These are phyloP conservation scores for Syngnathus rostellatus DNA, from an alignment of 2,797 vertebrate genomes.

Conservation along the genomic window DNA sequence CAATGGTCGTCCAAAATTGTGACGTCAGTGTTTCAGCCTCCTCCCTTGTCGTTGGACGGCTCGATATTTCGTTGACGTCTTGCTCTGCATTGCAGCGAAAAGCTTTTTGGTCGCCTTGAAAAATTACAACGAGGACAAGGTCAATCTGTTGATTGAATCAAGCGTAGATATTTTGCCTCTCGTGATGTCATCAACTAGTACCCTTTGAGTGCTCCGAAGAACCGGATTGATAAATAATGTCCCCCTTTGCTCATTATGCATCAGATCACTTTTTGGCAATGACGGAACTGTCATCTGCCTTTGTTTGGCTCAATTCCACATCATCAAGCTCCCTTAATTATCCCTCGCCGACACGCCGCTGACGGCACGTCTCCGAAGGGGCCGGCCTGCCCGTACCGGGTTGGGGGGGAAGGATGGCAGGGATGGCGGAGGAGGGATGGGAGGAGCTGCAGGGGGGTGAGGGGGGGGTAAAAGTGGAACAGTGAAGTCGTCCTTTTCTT, in stretches of 20 bases:
- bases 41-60: background rate
- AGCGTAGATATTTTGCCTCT: background rate
- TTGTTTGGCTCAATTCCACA: conserved; percentile 32
- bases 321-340: conserved; percentile 53
- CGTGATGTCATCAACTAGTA: background rate
- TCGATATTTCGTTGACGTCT: conserved; percentile 26
- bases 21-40: background rate
- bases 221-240: conserved; percentile 36
- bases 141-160: conserved; percentile 16
- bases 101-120: background rate
- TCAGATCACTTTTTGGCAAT: conserved; percentile 35
- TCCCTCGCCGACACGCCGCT: conserved; percentile 33
- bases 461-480: conserved; percentile 41
- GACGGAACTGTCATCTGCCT: conserved; percentile 15
- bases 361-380: conserved; percentile 34
- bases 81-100: conserved; percentile 43
- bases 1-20: background rate
- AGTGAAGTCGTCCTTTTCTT: conserved; percentile 42
- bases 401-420: conserved; percentile 18
- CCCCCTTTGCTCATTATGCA: conserved; percentile 39
- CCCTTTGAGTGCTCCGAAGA: background rate
- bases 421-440: conserved; percentile 16
- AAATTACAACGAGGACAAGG: conserved; percentile 23
- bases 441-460: conserved; percentile 32
- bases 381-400: conserved; percentile 35